These are phyloP conservation scores for Erpobdella octoculata DNA, from an alignment of 2,888 invertebrate genomes.

Conservation along the genomic window DNA sequence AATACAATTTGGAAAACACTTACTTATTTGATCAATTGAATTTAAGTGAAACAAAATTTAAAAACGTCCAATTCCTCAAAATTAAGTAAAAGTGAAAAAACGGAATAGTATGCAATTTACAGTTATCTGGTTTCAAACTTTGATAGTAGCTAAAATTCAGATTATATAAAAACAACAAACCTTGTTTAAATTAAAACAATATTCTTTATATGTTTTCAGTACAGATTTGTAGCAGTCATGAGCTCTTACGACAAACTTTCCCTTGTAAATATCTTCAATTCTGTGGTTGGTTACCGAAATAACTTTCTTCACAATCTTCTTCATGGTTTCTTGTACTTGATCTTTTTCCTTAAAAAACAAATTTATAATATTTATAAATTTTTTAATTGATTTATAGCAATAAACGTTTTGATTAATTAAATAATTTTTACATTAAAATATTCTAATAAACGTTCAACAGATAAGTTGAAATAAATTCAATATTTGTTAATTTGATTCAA, in stretches of 20 bases:
- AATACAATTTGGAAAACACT: too few relatives aligned
- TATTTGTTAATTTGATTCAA: too few relatives aligned
- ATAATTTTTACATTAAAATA: too few relatives aligned
- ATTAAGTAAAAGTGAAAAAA: constrained; percentile 6
- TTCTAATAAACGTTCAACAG: too few relatives aligned
- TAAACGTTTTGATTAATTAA: background rate
- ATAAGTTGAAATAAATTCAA: too few relatives aligned
- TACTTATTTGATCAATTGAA: too few relatives aligned
- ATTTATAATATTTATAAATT: background rate
- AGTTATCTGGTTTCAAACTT: too few relatives aligned
- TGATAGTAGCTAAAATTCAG: too few relatives aligned
- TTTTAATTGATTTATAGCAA: background rate
- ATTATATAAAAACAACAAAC: constrained; percentile 42
- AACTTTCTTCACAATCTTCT: constrained; percentile 25
- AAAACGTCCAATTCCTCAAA: too few relatives aligned
- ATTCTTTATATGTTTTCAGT: constrained; percentile 45
- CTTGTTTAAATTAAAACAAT: constrained; percentile 52
- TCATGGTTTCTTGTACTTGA: constrained; percentile 20
- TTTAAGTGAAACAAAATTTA: too few relatives aligned
- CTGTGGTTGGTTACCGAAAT: constrained; percentile 33
- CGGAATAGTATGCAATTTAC: too few relatives aligned
- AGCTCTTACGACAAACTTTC: constrained; percentile 41
- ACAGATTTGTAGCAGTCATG: constrained; percentile 51
- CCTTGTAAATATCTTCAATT: constrained; percentile 17
- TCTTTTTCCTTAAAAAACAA: constrained; percentile 14